Evolutionary conservation across 2,888 invertebrate genomes (phyloP).

Genomic region (Hemithea aestivaria): DNA sequence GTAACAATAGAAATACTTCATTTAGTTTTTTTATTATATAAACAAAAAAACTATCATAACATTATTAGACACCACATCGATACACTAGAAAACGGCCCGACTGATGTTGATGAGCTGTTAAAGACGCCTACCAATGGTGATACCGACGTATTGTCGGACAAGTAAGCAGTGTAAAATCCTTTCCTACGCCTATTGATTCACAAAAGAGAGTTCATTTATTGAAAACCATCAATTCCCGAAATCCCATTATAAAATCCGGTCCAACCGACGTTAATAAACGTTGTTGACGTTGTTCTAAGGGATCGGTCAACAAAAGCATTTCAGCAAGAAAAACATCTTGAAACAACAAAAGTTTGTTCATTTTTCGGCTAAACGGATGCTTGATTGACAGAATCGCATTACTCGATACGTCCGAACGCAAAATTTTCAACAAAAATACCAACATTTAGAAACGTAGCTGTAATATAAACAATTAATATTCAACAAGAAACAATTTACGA

Average conservation of each 20-base stretch:
- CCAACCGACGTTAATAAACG: conserved; percentile 17
- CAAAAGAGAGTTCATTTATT: no score
- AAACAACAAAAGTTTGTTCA: conserved; percentile 28
- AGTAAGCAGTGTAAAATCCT: no score
- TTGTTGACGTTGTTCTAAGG: conserved; percentile 21
- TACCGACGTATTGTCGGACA: no score
- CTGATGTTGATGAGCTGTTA: no score
- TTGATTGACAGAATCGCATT: conserved; percentile 47
- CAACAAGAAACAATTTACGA: conserved; percentile 21
- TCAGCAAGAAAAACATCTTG: conserved; percentile 24
- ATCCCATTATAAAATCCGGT: conserved; percentile 14
- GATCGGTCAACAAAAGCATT: conserved; percentile 25
- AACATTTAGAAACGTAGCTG: not conserved
- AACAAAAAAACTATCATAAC: no score
- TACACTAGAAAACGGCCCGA: no score
- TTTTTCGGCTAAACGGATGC: conserved; percentile 30
- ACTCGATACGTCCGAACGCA: conserved; percentile 45
- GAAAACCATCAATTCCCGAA: conserved; percentile 15
- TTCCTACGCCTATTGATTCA: no score
- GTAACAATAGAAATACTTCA: conserved; percentile 53
- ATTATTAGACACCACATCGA: no score
- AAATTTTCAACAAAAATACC: conserved; percentile 26
- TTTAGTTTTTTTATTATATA: no score
- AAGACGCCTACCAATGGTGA: no score
- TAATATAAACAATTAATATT: conserved; percentile 25